Base-by-base conservation (phyloP, 2,113 vertebrate genomes). In the Trochalopteron elliotii region DNA sequence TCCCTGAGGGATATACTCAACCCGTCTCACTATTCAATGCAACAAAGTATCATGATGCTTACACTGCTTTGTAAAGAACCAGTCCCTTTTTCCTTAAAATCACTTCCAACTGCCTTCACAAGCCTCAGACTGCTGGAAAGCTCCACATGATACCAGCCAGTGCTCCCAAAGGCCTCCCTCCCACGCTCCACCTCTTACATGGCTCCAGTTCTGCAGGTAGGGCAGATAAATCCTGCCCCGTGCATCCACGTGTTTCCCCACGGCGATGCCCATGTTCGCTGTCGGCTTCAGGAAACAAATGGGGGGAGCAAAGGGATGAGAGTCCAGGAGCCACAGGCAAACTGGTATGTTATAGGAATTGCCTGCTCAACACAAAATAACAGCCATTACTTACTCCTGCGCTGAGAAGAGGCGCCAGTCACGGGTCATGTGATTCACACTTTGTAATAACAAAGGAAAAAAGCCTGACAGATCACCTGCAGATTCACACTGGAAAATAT, bases 221-320 rank as follows among this genome's bases (percentile, higher is more conserved):
- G 99, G 99, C 89, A 99, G 97, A 96, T 99, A 97, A 94, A 99
- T 98, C 59, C 99, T 98, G 75, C 99, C 99, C 55, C 40, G 94
- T 20, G 98, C 97, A 76, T 99, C 99, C 4, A 99, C 99, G 0
- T 99, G 99, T 78, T 98, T 99, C 59, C 99, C 99, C 91, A 99
- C 98, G 14, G 97, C 98, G 95, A 99, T 98, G 50, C 98, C 97
- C 99, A 99, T 99, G 97, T 97, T 98, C 9, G 97, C 39, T 18
- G 99, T 99, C 0, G 99, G 99, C 76, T 98, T 98, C 96, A 99
- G 86, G 94, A 99, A 98, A 76, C 99, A 99, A 89, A 99, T 98
- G 50, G 99, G 99, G 5, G 99, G 99, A 44, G 99, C 98, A 97
- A 99, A 99, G 50, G 99, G 99, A 91, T 99, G 98, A 11, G 99